These are phyloP conservation scores for Rousettus leschenaultii DNA, from an alignment of 2,113 vertebrate genomes.

Conservation along the genomic window DNA sequence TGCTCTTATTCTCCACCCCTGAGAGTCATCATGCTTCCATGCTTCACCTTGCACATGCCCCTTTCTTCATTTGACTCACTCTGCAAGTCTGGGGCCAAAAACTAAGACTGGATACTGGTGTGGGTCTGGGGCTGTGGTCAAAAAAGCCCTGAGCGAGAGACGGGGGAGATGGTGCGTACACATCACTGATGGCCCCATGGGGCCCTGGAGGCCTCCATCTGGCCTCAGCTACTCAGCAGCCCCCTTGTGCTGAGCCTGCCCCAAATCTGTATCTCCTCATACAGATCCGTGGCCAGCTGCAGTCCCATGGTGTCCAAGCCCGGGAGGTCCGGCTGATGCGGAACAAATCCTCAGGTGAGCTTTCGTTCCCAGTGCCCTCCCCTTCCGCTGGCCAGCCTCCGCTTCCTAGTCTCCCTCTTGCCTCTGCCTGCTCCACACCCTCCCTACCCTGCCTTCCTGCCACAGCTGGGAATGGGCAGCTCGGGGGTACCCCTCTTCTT, in stretches of 20 bases:
- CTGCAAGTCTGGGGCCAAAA: slow-evolving; percentile 35
- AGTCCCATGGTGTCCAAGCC: slow-evolving; percentile 91
- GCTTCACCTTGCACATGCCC: not conserved
- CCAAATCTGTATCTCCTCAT: slow-evolving; percentile 46
- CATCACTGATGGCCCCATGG: not conserved
- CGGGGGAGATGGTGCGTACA: not conserved
- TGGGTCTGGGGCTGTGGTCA: not conserved
- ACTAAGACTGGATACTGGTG: not conserved
- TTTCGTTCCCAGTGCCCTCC: slow-evolving; percentile 65
- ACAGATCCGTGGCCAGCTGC: slow-evolving; percentile 90
- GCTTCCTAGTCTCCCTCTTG: slow-evolving; percentile 51
- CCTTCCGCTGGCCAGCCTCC: slow-evolving; percentile 57
- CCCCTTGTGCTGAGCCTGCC: not conserved
- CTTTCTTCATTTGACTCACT: slow-evolving; percentile 26
- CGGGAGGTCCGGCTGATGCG: slow-evolving; percentile 93
- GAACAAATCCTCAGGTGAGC: slow-evolving; percentile 96
- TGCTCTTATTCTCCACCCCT: slow-evolving; percentile 12
- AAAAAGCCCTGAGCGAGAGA: not conserved
- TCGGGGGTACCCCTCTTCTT: slow-evolving; percentile 46
- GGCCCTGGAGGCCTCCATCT: slow-evolving; percentile 13
- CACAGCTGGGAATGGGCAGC: slow-evolving; percentile 63
- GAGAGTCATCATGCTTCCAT: not conserved
- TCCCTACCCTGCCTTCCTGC: slow-evolving; percentile 48
- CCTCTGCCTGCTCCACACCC: slow-evolving; percentile 48
- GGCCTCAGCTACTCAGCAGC: not conserved